Base-by-base conservation (phyloP, 23 tunicate species). In the Aplidium turbinatum region DNA sequence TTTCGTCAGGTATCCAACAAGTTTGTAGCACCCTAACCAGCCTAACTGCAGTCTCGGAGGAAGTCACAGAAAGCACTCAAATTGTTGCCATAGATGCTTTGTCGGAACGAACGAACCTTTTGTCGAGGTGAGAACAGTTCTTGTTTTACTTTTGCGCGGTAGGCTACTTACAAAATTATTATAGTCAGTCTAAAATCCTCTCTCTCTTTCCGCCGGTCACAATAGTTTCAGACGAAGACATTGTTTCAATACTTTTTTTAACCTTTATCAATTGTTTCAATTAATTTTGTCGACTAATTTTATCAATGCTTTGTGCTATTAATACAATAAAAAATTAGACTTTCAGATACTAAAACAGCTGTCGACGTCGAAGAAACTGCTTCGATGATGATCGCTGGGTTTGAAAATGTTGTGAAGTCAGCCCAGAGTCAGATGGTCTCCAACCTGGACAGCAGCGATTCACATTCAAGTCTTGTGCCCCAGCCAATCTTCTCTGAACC, bases 291-390 rank as follows among this genome's bases (percentile, higher is more conserved):
- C n/a, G n/a, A n/a, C n/a, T n/a, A n/a, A n/a, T n/a, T n/a, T n/a
- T n/a, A n/a, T n/a, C n/a, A n/a, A n/a, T n/a, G n/a, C n/a, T n/a
- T n/a, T n/a, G n/a, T n/a, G n/a, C n/a, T n/a, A n/a, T n/a, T n/a
- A n/a, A n/a, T n/a, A n/a, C n/a, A n/a, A n/a, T n/a, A n/a, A 42
- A 42, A 9, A 9, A 9, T 42, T 47, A 87, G 94, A 25, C 56
- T 87, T 40, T 77, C 86, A 25, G 40, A 47, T 0, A 58, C 75
- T 1, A 70, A 65, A 39, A 18, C 94, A 2, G 69, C 85, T 19
- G 86, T 80, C 56, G 86, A 87, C 35, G 45, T 87, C 0, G 56
- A 67, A 67, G 80, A 80, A 34, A 57, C 94, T 28, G 94, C 94
- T 7, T 56, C 82, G 3, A 64, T 73, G 22, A 36, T 87, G 67